These are phyloP conservation scores for Apogon talboti DNA, from an alignment of 2,797 vertebrate species.

Conservation along the genomic window DNA sequence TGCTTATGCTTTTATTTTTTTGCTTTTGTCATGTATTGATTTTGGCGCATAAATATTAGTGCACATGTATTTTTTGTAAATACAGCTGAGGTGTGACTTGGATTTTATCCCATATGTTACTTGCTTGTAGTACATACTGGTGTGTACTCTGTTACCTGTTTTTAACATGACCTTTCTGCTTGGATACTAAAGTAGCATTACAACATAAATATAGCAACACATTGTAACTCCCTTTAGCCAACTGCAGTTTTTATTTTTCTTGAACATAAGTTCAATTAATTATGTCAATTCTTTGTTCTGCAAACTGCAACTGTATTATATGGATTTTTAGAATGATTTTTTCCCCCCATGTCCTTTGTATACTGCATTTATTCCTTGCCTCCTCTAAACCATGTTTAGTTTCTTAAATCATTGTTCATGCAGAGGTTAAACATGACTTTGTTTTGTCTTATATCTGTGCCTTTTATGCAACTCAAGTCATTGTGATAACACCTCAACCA, in stretches of 20 bases:
- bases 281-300: constrained; percentile 11
- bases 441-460: constrained; percentile 38
- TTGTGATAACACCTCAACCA: constrained; percentile 31
- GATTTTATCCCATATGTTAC: constrained; percentile 42
- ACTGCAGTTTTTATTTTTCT: constrained; percentile 8
- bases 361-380: constrained; percentile 11
- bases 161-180: constrained; percentile 5
- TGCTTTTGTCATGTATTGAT: constrained; percentile 33
- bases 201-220: background rate
- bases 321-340: constrained; percentile 19
- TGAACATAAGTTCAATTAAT: constrained; percentile 11
- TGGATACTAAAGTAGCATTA: background rate
- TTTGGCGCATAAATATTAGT: constrained; percentile 33
- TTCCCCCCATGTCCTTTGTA: background rate
- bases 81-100: constrained; percentile 41
- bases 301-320: constrained; percentile 2
- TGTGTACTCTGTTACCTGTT: constrained; percentile 19
- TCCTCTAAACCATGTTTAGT: background rate
- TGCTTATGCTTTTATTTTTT: constrained; percentile 6
- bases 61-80: constrained; percentile 66
- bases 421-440: background rate
- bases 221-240: background rate
- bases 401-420: constrained; percentile 14
- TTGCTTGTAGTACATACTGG: constrained; percentile 34
- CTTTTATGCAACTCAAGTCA: constrained; percentile 37